Conservation (phyloP, 2,113 vertebrate species). For the Antigone vipio region DNA sequence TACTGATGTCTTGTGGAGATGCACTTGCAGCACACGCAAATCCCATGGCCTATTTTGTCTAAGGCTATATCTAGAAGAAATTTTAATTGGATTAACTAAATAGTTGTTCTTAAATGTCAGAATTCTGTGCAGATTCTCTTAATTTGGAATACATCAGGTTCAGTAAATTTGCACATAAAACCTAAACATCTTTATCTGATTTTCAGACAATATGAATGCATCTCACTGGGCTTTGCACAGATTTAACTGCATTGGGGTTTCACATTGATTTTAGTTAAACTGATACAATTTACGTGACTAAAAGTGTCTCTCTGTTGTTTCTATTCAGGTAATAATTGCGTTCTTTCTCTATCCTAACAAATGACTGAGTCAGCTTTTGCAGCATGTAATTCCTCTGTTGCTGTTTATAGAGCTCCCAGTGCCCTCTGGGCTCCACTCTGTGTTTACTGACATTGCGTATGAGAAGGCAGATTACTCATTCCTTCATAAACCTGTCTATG, state of each 20-base stretch:
- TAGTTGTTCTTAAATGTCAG: neutral
- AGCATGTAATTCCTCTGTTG: neutral
- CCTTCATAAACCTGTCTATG: neutral
- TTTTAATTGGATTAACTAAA: neutral
- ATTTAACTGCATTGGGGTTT: neutral
- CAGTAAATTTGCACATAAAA: neutral
- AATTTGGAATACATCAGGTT: neutral
- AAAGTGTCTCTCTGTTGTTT: neutral
- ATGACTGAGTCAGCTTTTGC: neutral
- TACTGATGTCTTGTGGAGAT: neutral
- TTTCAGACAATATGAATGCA: neutral
- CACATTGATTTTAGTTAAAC: neutral
- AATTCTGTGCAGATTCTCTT: neutral
- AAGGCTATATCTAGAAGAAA: neutral
- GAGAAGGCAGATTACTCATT: neutral
- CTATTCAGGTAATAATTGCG: neutral
- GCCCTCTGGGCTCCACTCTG: neutral
- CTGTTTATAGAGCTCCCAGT: neutral
- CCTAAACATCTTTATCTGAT: neutral
- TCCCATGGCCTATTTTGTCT: neutral
- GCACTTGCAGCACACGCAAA: neutral
- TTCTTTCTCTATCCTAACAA: neutral
- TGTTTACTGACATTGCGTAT: neutral
- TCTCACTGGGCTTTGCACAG: neutral
- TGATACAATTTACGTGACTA: neutral